A percentile compares a stretch with the other conserved stretches of the same genome.
Evolutionary conservation across 2,113 vertebrate species (phyloP).

Genomic region (Protobothrops flavoviridis): DNA sequence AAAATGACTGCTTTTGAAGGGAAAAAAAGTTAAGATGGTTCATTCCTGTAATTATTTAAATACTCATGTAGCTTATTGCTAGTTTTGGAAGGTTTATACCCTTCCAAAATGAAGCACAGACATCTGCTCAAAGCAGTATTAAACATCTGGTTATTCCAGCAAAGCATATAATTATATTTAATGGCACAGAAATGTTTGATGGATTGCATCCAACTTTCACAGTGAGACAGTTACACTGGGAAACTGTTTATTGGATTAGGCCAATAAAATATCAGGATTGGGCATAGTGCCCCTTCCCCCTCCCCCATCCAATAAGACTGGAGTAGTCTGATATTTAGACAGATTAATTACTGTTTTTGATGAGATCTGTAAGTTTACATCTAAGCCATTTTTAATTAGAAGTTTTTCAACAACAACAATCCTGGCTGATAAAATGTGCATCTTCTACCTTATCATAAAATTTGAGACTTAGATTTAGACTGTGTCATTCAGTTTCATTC

Average conservation of each 20-base stretch:
- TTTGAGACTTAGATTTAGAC: background rate
- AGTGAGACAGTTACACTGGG: conserved; percentile 63
- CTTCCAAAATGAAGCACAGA: conserved; percentile 62
- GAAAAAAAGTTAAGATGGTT: conserved; percentile 48
- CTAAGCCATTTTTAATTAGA: background rate
- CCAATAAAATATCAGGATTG: conserved; percentile 56
- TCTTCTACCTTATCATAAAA: background rate
- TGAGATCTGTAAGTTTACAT: background rate
- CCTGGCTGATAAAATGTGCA: background rate
- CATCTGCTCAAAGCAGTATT: conserved; percentile 69
- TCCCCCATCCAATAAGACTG: background rate
- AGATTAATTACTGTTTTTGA: conserved; percentile 27
- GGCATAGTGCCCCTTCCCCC: conserved; percentile 32
- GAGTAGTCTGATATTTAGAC: conserved; percentile 23
- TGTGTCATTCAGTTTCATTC: background rate
- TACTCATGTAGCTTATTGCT: conserved; percentile 58
- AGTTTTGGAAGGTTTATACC: conserved; percentile 70
- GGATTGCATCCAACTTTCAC: conserved; percentile 65
- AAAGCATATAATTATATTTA: conserved; percentile 75
- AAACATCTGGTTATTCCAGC: conserved; percentile 76
- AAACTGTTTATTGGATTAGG: conserved; percentile 55
- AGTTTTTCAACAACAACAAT: background rate
- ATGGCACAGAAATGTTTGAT: conserved; percentile 70
- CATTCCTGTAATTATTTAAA: conserved; percentile 60
- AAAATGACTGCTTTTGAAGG: conserved; percentile 34